Base-by-base conservation (phyloP, 2,797 vertebrate genomes). In the Ctenosaura bakeri region DNA sequence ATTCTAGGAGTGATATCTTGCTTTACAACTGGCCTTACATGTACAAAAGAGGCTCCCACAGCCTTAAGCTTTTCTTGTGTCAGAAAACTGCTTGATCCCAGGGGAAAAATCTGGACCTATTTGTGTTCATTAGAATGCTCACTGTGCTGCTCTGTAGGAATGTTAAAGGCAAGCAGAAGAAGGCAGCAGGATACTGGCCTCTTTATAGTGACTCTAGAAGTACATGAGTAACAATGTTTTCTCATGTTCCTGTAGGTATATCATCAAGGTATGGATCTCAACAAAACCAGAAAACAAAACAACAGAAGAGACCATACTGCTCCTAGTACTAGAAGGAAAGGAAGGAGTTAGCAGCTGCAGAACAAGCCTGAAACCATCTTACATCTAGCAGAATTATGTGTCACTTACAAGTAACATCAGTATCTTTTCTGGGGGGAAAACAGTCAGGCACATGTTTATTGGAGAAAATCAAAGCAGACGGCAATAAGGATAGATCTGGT, bases 401-500 rank as follows among this genome's bases (percentile, higher is more conserved):
- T 89, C 71, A 59, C 18, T 92, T 94, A 88, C 0, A 93, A 83
- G 85, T 88, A 92, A 78, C 16, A 35, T n/a, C 50, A 69, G 0
- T 71, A 38, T 6, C 0, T 85, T 92, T 93, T 92, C 89, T 71
- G 32, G 50, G 78, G 90, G 80, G 50, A 16, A 88, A 83, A 93
- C 80, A 91, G 56, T 73, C 56, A 90, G 13, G 14, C 46, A 16
- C 22, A 87, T 0, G 0, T 85, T 93, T 91, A 88, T 0, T 29
- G 62, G 69, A 90, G 74, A 92, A 94, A 94, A 94, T 83, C 42
- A 74, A 87, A 94, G 56, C 32, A 92, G 46, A 91, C 0, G 0
- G 50, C 46, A 86, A 24, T 18, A 78, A 91, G 88, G 54, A 73
- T 89, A 66, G 83, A 87, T 92, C 54, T 81, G 32, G 6, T 22